phyloP scores from a whole-genome alignment of 30 jellyfish, hydroid and myxozoan genomes.

The Clytia hemisphaerica region DNA sequence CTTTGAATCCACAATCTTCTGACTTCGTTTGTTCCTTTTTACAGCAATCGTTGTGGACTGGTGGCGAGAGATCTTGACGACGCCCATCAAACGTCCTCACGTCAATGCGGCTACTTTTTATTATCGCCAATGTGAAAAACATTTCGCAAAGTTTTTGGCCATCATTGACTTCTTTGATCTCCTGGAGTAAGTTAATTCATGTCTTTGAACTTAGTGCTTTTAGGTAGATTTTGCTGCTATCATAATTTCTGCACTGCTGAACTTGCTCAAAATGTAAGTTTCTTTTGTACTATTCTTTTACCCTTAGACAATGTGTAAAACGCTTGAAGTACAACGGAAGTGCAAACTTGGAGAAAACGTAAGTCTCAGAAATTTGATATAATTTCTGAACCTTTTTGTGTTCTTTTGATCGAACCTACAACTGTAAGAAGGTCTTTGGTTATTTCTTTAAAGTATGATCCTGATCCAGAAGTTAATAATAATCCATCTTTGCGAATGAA shows the following conservation, averaged over 20 bases:
- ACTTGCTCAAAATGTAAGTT: no score
- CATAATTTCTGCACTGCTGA: not conserved
- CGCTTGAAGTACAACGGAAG: no score
- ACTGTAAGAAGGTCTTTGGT: no score
- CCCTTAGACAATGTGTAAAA: no score
- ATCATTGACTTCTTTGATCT: conserved; percentile 88
- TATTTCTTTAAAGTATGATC: not conserved
- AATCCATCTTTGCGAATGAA: not conserved
- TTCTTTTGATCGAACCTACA: no score
- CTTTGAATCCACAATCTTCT: no score
- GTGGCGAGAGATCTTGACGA: conserved; percentile 92
- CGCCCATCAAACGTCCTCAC: conserved; percentile 73
- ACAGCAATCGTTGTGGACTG: conserved; percentile 88
- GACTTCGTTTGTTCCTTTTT: no score
- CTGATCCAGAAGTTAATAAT: not conserved
- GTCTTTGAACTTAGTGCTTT: conserved; percentile 50
- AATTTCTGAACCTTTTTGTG: no score
- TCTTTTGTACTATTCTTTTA: no score
- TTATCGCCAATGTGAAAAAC: conserved; percentile 74
- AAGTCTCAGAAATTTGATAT: no score
- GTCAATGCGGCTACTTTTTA: conserved; percentile 62
- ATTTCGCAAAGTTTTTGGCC: conserved; percentile 82
- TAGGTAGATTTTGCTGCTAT: not conserved
- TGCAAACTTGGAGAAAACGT: no score
- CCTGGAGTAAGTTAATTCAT: conserved; percentile 76